phyloP scores from a whole-genome alignment of 92 coral and sea anemone species.

The Micromussa lordhowensis region DNA sequence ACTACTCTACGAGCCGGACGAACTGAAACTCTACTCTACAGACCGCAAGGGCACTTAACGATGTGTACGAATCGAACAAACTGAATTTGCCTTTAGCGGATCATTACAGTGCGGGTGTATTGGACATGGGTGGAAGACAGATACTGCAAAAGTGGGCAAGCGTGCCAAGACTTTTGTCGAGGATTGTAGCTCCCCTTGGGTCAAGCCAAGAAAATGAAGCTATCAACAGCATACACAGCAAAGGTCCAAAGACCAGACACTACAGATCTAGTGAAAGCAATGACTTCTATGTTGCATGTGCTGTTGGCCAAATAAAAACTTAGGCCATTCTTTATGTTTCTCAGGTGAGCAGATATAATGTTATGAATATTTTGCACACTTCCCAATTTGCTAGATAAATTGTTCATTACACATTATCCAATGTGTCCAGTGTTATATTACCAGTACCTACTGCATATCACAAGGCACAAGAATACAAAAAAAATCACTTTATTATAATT shows the following conservation, averaged over 20 bases:
- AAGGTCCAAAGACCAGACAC: neutral
- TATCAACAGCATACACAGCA: constrained; percentile 51
- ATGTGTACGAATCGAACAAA: too few relatives aligned
- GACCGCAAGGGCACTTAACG: too few relatives aligned
- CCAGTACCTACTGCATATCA: neutral
- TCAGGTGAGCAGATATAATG: constrained; percentile 10
- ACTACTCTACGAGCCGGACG: too few relatives aligned
- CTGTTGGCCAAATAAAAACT: constrained; percentile 48
- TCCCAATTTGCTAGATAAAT: neutral
- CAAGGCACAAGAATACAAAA: neutral
- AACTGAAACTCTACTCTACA: too few relatives aligned
- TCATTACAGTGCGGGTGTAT: too few relatives aligned
- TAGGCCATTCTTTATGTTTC: constrained; percentile 48
- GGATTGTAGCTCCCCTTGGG: constrained; percentile 54
- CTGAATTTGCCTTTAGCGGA: too few relatives aligned
- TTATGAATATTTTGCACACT: neutral
- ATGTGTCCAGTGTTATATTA: neutral
- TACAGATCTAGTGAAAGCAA: constrained; percentile 30
- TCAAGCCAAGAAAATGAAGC: constrained; percentile 64
- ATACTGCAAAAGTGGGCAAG: too few relatives aligned
- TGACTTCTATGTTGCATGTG: constrained; percentile 49
- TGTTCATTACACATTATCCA: neutral
- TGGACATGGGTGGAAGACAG: too few relatives aligned
- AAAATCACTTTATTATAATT: neutral
- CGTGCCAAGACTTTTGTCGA: too few relatives aligned